Base-by-base conservation (phyloP, 2,888 invertebrate species). In the Nudaria mundana region DNA sequence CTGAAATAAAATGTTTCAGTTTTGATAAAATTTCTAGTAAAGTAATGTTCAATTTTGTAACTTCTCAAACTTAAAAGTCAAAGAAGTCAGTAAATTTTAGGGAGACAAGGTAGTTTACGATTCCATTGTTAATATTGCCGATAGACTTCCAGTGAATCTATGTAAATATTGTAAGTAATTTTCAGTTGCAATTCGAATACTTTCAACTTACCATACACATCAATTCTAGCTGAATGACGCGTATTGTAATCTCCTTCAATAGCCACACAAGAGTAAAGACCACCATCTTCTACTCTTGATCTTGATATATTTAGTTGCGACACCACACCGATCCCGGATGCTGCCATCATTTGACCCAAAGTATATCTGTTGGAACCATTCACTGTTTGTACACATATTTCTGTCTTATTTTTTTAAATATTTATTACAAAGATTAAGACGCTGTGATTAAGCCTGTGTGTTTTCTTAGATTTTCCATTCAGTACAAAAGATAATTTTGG, bases 191-290 rank as follows among this genome's bases (percentile, higher is more conserved):
- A n/a, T n/a, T n/a, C n/a, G n/a, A n/a, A n/a, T 26, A 26, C 13
- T 26, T 26, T 8, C 13, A 11, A 38, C 57, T 64, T 63, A 91
- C 91, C 91, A 65, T 89, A 91, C 44, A 91, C 78, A 66, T 91
- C 90, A 24, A 91, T 68, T 22, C 90, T 80, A 0, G 82, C 79
- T 0, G 66, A 56, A 50, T 85, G 78, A 0, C 65, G 61, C 0
- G 63, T 60, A n/a, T 54, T 77, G 1, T 71, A 56, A 0, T 87
- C 87, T 3, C 85, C 83, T 46, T 84, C 85, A 1, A 79, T 60
- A 0, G 91, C 92, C 1, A 83, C 62, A 55, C 93, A 93, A 0
- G 91, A 87, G 63, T 92, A 93, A 11, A 90, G 63, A 0, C 92
- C 92, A 0, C 92, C 92, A 50, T 93, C 92, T 51, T 91, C 89